A percentile compares a stretch with the other conserved stretches of the same genome.
These are phyloP conservation scores for Apamea sordens DNA, from an alignment of 2,888 invertebrate genomes.

Conservation along the genomic window DNA sequence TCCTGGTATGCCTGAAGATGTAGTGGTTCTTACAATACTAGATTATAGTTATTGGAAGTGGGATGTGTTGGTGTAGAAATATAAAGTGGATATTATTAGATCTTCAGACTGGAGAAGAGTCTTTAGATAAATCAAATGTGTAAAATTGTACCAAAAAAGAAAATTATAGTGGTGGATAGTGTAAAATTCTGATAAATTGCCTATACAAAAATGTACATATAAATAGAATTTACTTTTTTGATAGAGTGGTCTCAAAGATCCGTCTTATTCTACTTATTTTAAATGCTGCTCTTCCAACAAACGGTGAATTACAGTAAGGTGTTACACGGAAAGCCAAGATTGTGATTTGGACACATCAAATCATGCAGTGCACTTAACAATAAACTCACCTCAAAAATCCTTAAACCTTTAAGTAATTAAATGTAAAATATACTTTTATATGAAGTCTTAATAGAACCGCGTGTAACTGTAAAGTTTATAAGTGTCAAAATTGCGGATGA, in stretches of 20 bases:
- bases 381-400: slow-evolving; percentile 67
- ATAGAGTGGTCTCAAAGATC: not conserved
- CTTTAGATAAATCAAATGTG: not conserved
- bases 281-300: slow-evolving; percentile 31
- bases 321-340: slow-evolving; percentile 64
- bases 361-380: slow-evolving; percentile 73
- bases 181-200: not conserved
- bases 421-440: slow-evolving; percentile 52
- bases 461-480: slow-evolving; percentile 56
- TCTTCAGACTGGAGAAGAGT: not conserved
- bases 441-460: slow-evolving; percentile 37
- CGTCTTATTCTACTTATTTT: slow-evolving; percentile 36
- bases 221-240: not conserved
- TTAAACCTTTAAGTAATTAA: slow-evolving; percentile 52
- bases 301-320: slow-evolving; percentile 52
- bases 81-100: not conserved
- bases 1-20: slow-evolving; percentile 90
- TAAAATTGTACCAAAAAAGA: not conserved
- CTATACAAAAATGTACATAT: not conserved
- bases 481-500: slow-evolving; percentile 38
- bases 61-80: not conserved
- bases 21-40: slow-evolving; percentile 32
- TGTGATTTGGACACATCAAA: slow-evolving; percentile 62
- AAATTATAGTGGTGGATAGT: not conserved
- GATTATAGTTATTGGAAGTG: not conserved